phyloP scores from a whole-genome alignment of 2,888 invertebrate genomes.

The Andricus quercusramuli region DNA sequence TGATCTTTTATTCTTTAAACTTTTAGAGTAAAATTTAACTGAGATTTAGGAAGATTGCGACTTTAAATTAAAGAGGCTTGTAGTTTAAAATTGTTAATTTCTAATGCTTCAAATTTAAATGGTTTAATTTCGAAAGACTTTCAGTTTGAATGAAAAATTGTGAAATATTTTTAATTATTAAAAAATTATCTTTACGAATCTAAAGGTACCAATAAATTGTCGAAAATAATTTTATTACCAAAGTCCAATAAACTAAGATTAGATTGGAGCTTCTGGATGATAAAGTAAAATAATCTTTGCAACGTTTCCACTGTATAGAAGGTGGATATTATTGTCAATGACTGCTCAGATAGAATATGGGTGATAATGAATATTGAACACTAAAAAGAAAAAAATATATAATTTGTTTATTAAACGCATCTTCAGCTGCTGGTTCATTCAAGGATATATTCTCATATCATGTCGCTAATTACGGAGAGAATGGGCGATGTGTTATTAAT shows the following conservation, averaged over 20 bases:
- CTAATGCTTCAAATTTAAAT: background rate
- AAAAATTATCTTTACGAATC: too few species aligned
- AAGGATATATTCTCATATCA: background rate
- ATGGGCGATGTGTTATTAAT: background rate
- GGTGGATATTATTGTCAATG: background rate
- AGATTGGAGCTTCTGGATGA: background rate
- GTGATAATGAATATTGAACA: background rate
- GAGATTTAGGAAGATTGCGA: too few species aligned
- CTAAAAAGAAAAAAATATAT: background rate
- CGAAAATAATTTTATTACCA: background rate
- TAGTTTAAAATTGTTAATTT: background rate
- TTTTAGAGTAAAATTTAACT: too few species aligned
- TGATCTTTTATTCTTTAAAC: too few species aligned
- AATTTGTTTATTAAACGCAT: background rate
- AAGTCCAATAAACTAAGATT: background rate
- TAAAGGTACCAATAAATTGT: too few species aligned
- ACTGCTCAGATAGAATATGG: slow-evolving; percentile 1
- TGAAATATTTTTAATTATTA: too few species aligned
- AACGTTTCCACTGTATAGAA: background rate
- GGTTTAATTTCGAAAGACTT: background rate
- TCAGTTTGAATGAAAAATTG: background rate
- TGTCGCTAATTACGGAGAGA: background rate
- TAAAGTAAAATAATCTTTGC: background rate
- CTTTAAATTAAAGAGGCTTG: too few species aligned
- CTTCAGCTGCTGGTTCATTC: background rate